Base-by-base conservation (phyloP, 2,888 invertebrate genomes). In the Aleiodes leptofemur region DNA sequence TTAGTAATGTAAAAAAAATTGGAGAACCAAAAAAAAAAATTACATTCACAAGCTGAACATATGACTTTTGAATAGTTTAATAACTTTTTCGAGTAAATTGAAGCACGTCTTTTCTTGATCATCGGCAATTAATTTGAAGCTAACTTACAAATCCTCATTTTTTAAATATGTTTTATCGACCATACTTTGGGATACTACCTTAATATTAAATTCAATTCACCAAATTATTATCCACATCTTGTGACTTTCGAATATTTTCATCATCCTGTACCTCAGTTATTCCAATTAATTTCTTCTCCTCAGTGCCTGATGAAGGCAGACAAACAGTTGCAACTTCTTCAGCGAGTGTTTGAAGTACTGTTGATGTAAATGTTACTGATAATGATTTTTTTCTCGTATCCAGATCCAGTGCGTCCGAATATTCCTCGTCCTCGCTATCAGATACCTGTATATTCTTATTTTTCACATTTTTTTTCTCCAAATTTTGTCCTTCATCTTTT, bases 331-430 rank as follows among this genome's bases (percentile, higher is more conserved):
- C 81, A 73, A 85, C 83, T 69, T 88, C 88, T 68, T 88, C 88
- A 69, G 80, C 83, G 77, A 88, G 81, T 29, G 88, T 88, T 79
- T 88, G 87, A 68, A 83, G 86, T 66, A 87, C 80, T 78, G 86
- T 83, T 16, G 88, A 87, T 14, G 87, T 86, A 59, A 88, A 84
- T 59, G 85, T 85, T 69, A 87, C 79, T n/a, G 84, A 83, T 83
- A 84, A 82, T 71, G 86, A 84, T 71, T 85, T 86, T 78, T 81
- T 82, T 56, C 85, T 85, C 9, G 77, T 79, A 57, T 84, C 82
- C 78, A 81, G 82, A 11, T 83, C 83, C 78, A 77, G 73, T 51
- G 77, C 78, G 53, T 73, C 80, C 57, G 57, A 23, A 66, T 56
- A 69, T 59, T 72, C 72, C 59, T 69, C 61, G 43, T 48, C 51